Percentiles rank a stretch among this genome's conserved stretches.
Conservation (phyloP, 2,888 invertebrate species). For the Lepidochrysops patricia region DNA sequence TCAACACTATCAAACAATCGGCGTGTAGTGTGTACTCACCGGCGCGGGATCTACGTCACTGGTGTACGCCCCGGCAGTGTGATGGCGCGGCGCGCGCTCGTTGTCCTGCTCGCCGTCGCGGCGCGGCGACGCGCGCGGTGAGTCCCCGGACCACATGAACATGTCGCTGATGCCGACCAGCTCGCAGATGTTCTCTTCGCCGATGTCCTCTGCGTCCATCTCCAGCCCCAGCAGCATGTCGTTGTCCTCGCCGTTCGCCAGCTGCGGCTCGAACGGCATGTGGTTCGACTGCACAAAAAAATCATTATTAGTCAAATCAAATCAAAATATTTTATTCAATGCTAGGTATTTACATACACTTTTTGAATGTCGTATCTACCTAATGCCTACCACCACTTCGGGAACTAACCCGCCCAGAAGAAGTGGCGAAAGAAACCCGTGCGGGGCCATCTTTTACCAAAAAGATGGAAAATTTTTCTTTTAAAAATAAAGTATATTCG, state of each 20-base stretch:
- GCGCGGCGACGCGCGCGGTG: slow-evolving; percentile 37
- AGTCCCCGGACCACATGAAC: slow-evolving; percentile 70
- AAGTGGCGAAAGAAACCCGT: no score
- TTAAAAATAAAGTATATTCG: no score
- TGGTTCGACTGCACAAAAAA: slow-evolving; percentile 48
- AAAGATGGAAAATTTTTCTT: no score
- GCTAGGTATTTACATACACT: no score
- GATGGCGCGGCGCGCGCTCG: slow-evolving; percentile 27
- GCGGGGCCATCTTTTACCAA: no score
- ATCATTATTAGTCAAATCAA: not conserved
- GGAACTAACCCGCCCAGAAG: no score
- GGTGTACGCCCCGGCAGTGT: slow-evolving; percentile 29
- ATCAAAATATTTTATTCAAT: no score
- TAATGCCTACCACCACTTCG: no score
- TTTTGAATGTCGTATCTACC: no score
- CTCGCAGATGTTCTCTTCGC: slow-evolving; percentile 81
- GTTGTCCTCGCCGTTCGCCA: slow-evolving; percentile 64
- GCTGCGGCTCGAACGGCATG: slow-evolving; percentile 60
- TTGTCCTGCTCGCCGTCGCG: slow-evolving; percentile 29
- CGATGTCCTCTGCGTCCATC: slow-evolving; percentile 68
- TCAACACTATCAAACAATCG: no score
- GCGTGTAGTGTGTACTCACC: no score
- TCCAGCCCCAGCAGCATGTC: slow-evolving; percentile 59
- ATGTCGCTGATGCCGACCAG: slow-evolving; percentile 75
- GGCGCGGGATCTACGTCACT: slow-evolving; percentile 36